phyloP scores from a whole-genome alignment of 2,797 vertebrate genomes.

The Thamnophis elegans region DNA sequence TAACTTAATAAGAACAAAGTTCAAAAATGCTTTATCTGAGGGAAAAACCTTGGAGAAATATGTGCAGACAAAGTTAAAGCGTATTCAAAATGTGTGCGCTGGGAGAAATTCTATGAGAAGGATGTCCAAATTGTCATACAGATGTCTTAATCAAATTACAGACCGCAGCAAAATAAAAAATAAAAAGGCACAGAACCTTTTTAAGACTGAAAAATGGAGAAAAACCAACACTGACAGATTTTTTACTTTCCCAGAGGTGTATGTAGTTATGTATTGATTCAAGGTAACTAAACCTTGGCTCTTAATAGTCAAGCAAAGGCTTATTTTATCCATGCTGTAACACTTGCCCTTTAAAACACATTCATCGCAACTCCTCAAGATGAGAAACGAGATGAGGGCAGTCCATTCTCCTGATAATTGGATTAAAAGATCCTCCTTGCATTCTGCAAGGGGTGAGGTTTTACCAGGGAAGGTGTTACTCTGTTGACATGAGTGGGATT shows the following conservation, averaged over 20 bases:
- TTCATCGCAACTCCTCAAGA: constrained; percentile 51
- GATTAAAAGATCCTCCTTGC: constrained; percentile 69
- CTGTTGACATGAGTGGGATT: constrained; percentile 84
- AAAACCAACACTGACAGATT: not conserved
- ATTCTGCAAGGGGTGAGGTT: constrained; percentile 62
- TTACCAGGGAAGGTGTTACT: constrained; percentile 66
- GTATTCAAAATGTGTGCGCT: not conserved
- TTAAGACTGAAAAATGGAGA: not conserved
- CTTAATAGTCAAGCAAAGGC: constrained; percentile 66
- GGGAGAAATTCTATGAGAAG: not conserved
- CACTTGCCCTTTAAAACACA: constrained; percentile 64
- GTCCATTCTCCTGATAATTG: constrained; percentile 76
- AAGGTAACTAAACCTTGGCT: constrained; percentile 59
- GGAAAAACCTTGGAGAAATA: not conserved
- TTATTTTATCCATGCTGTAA: constrained; percentile 60
- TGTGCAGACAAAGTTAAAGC: not conserved
- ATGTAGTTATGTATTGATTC: not conserved
- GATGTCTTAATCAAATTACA: not conserved
- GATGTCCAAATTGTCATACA: not conserved
- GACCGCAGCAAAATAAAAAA: not conserved
- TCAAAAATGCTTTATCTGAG: not conserved
- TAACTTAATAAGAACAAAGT: not conserved
- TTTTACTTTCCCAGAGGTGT: not conserved
- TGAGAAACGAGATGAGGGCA: constrained; percentile 36
- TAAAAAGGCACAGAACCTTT: not conserved